Percentiles rank a stretch among this genome's conserved stretches.
Evolutionary conservation across 53 echinoderm and acorn worm genomes (phyloP).

Genomic region (Paracentrotus lividus): DNA sequence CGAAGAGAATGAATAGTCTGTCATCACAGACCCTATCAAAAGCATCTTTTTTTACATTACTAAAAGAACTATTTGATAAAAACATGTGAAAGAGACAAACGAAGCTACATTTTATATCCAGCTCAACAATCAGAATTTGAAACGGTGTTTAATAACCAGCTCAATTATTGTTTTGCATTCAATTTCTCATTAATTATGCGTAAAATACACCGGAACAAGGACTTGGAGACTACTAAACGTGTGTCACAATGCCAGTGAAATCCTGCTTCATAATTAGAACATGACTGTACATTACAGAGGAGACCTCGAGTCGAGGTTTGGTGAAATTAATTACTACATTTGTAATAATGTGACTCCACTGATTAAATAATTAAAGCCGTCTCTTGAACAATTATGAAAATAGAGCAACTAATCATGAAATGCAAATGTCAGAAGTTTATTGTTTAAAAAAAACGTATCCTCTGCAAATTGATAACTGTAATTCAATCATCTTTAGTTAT

Average conservation of each 20-base stretch:
- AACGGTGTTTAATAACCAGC: no score
- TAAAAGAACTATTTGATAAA: no score
- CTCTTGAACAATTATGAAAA: no score
- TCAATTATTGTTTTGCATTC: neutral
- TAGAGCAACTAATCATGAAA: no score
- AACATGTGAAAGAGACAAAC: neutral
- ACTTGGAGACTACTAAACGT: neutral
- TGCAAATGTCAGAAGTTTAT: no score
- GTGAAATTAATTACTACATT: neutral
- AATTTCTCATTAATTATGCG: neutral
- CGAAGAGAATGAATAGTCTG: neutral
- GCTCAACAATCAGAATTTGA: no score
- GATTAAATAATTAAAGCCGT: slow-evolving; percentile 19
- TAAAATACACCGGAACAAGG: neutral
- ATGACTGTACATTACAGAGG: neutral
- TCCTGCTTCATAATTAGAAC: neutral
- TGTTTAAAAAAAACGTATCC: no score
- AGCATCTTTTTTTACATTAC: no score
- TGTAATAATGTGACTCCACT: neutral
- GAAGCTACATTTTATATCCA: no score
- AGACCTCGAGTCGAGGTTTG: neutral
- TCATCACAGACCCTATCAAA: neutral
- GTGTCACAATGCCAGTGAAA: neutral
- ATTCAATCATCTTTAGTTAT: no score
- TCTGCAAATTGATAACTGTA: no score